Evolutionary conservation across 2,797 vertebrate genomes (phyloP), one percentile per base, ranked within the genome.

Genomic region (Hippopotamyrus pictus): DNA sequence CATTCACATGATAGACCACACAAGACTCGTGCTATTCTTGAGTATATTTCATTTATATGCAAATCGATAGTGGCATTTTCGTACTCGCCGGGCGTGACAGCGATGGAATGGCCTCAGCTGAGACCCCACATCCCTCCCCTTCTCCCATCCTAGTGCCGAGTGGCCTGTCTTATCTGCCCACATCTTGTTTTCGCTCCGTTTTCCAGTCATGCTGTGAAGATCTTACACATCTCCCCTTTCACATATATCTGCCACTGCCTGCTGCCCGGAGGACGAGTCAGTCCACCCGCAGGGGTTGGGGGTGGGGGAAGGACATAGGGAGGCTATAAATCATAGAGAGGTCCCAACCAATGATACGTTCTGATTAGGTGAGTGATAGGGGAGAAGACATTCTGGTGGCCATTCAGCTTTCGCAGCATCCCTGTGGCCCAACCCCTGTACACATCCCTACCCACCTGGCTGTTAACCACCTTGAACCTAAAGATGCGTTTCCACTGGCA

Each of bases 21-120:
- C 19, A 41, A 62, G 46, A 14, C 87, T n/a, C 2, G 1, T 91
- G 88, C 88, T 65, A 4, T 82, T 29, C 82, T 29, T 73, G 88
- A 65, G 22, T 54, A 41, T 51, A 90, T 90, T 91, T 93, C 93
- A 94, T 94, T 94, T 94, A 93, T 94, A 93, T 94, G 90, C 93
- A 93, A 90, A 65, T 93, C 86, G 91, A 91, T 88, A 92, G 93
- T 94, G 94, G 93, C 93, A 94, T 95, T 94, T 94, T 92, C 91
- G 93, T 91, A 89, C 93, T 93, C 22, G 86, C 87, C 59, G 89
- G 83, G 48, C 90, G 89, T 91, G 93, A 93, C 93, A 90, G 90
- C 88, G 85, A 92, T 88, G 91, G 93, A 94, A 94, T 93, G 92
- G 90, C 92, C 91, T 89, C 83, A 59, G 90, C 92, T 93, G 86